A percentile compares a stretch with the other conserved stretches of the same genome.
Conservation (phyloP, 2,797 vertebrate species). For the Nyctalus aviator region DNA sequence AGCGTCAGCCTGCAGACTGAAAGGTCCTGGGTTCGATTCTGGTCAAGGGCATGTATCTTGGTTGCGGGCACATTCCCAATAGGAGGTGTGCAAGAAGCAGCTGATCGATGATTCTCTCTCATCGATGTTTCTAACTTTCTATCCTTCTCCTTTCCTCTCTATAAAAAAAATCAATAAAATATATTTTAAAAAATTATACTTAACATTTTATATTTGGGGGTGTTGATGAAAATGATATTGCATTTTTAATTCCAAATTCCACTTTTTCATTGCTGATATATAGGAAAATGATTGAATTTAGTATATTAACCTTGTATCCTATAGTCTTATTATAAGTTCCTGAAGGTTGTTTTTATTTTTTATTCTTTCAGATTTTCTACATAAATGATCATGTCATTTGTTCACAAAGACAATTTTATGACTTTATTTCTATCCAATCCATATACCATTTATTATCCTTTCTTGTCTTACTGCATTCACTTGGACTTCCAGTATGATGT, state of each 20-base stretch:
- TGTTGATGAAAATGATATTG: neutral
- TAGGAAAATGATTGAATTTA: neutral
- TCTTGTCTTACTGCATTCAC: neutral
- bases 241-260: neutral
- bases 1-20: too few relatives aligned
- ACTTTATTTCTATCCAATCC: neutral
- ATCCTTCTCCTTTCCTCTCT: too few relatives aligned
- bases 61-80: too few relatives aligned
- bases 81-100: too few relatives aligned
- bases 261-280: neutral
- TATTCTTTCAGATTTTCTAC: slow-evolving; percentile 1
- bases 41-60: too few relatives aligned
- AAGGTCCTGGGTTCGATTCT: too few relatives aligned
- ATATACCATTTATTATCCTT: neutral
- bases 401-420: neutral
- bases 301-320: neutral
- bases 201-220: neutral
- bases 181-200: neutral
- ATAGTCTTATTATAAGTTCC: neutral
- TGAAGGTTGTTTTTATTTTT: neutral
- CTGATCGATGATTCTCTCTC: too few relatives aligned
- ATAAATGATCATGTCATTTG: neutral
- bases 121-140: too few relatives aligned
- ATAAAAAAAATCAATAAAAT: too few relatives aligned
- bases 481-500: neutral